Conservation (phyloP, 2,888 invertebrate genomes). For the Eupithecia subumbrata region DNA sequence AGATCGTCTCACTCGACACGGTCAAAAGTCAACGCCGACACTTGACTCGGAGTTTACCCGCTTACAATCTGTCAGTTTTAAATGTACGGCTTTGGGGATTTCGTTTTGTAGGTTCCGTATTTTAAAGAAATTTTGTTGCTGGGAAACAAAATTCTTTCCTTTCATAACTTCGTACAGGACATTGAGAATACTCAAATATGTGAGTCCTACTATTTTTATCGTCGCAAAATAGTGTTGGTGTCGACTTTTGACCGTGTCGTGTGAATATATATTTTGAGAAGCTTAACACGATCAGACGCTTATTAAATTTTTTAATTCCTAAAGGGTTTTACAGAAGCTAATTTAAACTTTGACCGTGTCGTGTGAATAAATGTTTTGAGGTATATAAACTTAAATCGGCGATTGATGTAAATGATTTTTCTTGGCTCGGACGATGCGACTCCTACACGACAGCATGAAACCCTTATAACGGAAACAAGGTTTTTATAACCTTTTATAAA, state of each 20-base stretch:
- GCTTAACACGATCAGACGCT: not conserved
- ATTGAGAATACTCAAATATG: not conserved
- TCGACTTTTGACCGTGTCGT: too few species aligned
- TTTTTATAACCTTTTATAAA: not conserved
- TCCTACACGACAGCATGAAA: not conserved
- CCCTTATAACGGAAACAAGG: not conserved
- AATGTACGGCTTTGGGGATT: constrained; percentile 19
- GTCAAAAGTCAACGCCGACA: constrained; percentile 78
- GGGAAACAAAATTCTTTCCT: too few species aligned
- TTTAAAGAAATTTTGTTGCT: not conserved
- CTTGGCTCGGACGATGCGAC: not conserved
- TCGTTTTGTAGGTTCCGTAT: constrained; percentile 21
- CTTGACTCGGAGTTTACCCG: constrained; percentile 29
- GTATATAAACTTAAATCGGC: too few species aligned
- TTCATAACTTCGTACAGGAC: not conserved
- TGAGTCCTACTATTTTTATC: too few species aligned
- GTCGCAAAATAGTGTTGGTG: too few species aligned
- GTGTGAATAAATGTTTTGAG: too few species aligned
- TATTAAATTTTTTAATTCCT: too few species aligned
- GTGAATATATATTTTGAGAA: too few species aligned
- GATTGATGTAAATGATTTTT: not conserved
- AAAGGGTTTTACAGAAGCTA: too few species aligned
- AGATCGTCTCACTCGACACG: constrained; percentile 81
- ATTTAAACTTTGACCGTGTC: too few species aligned
- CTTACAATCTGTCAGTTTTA: constrained; percentile 36